Base-by-base conservation (phyloP, 2,888 invertebrate genomes). In the Lepidonotus clava region DNA sequence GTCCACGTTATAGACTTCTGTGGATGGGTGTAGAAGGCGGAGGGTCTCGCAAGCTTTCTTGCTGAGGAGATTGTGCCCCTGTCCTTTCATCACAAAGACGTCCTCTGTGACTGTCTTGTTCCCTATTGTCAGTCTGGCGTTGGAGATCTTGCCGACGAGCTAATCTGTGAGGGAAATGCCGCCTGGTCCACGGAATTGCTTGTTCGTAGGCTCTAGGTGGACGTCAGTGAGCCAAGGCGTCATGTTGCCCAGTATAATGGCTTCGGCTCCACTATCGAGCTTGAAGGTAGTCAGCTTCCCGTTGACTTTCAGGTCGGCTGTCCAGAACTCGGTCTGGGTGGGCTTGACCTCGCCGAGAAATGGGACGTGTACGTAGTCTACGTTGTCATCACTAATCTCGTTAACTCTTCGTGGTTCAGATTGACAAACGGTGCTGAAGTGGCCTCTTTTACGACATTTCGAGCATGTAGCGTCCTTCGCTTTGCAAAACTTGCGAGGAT, bases 1-100 rank as follows among this genome's bases (percentile, higher is more conserved):
- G 5, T 56, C 56, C n/a, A 56, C 56, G n/a, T 56, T 56, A n/a
- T 56, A 56, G 56, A 56, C 56, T 56, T n/a, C n/a, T n/a, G n/a
- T n/a, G n/a, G 56, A 56, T n/a, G n/a, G 56, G 56, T 56, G 56
- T n/a, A 56, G n/a, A n/a, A 56, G 56, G 14, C 5, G 8, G 8
- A 56, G 56, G 14, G 14, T 56, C 56, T 56, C 14, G 56, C 56
- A 56, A n/a, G 56, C 56, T 11, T 6, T 11, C 46, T 46, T 46
- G 18, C 46, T 46, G 8, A 46, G 46, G 8, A 46, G 46, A 18
- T 56, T 56, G 56, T 56, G 56, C n/a, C n/a, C n/a, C n/a, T 56
- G 56, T 11, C 56, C 56, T n/a, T n/a, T 8, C 14, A 56, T 56
- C 5, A 56, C 24, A n/a, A 56, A 56, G 56, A 56, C n/a, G 56